These are phyloP conservation scores for Ernsta delagoae DNA, from an alignment of 2,888 invertebrate genomes.

Conservation along the genomic window DNA sequence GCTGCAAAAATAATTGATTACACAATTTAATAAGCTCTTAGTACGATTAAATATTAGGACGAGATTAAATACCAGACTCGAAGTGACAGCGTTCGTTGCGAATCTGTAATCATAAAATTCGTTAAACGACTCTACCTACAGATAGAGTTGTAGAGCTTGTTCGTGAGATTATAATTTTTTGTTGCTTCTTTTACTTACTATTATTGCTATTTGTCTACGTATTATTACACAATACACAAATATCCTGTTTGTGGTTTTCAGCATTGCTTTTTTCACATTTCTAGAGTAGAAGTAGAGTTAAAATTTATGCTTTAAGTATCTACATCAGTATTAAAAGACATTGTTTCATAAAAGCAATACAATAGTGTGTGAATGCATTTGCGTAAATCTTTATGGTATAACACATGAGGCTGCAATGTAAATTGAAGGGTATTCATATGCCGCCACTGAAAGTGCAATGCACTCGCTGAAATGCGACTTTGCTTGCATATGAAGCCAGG, in stretches of 20 bases:
- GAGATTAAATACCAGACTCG: constrained; percentile 13
- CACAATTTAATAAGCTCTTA: constrained; percentile 26
- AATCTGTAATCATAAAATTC: constrained; percentile 24
- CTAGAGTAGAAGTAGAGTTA: no score
- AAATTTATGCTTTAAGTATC: no score
- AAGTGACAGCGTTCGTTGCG: constrained; percentile 16
- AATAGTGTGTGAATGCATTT: not conserved
- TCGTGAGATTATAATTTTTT: constrained; percentile 29
- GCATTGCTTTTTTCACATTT: constrained; percentile 2
- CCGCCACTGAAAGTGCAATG: constrained; percentile 38
- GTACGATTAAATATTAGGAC: not conserved
- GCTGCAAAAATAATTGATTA: constrained; percentile 49
- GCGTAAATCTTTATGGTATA: not conserved
- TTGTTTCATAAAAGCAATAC: not conserved
- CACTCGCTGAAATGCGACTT: constrained; percentile 41
- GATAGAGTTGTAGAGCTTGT: constrained; percentile 21
- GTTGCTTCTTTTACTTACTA: constrained; percentile 15
- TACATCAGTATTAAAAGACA: not conserved
- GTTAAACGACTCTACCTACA: constrained; percentile 27
- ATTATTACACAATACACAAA: no score
- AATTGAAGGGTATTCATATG: constrained; percentile 22
- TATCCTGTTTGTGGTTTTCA: constrained; percentile 13
- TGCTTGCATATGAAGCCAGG: constrained; percentile 42
- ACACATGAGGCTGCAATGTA: constrained; percentile 23
- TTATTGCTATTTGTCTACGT: no score